Evolutionary conservation across 2,113 vertebrate genomes (phyloP).

Genomic region (Odontesthes bonariensis): DNA sequence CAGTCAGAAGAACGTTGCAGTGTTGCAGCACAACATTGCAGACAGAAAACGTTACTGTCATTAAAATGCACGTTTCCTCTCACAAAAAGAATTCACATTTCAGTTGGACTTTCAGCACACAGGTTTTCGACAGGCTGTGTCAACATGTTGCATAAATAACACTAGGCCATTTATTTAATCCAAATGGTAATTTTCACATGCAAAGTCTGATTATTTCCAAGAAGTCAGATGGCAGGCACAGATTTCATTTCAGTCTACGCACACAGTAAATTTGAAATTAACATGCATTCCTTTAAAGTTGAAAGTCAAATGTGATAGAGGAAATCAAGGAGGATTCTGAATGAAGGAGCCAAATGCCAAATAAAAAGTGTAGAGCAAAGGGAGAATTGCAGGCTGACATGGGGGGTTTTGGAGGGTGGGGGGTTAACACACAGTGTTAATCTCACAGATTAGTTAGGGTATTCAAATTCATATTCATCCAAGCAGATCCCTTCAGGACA

Average conservation of each 20-base stretch:
- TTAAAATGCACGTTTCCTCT: too few species aligned
- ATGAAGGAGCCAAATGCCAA: conserved; percentile 52
- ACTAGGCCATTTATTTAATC: conserved; percentile 4
- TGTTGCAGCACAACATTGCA: too few species aligned
- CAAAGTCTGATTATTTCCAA: conserved; percentile 24
- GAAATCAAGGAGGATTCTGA: conserved; percentile 5
- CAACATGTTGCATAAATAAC: not conserved
- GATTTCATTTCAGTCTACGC: not conserved
- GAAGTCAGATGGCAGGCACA: conserved; percentile 22
- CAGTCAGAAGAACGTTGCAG: too few species aligned
- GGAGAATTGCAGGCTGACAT: conserved; percentile 22
- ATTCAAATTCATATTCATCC: conserved; percentile 65
- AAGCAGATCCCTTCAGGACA: conserved; percentile 51
- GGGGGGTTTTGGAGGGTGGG: conserved; percentile 25
- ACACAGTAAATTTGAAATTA: conserved; percentile 17
- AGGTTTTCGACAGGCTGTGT: not conserved
- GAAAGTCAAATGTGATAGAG: conserved; percentile 44
- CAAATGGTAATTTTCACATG: conserved; percentile 6
- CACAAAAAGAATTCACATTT: not conserved
- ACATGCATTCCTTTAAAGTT: conserved; percentile 42
- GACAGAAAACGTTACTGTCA: too few species aligned
- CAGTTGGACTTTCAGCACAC: not conserved
- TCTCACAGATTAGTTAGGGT: conserved; percentile 66
- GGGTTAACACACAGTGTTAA: conserved; percentile 58
- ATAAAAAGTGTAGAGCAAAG: conserved; percentile 19